Conservation (phyloP, 2,113 vertebrate genomes). For the Pteruthius melanotis region DNA sequence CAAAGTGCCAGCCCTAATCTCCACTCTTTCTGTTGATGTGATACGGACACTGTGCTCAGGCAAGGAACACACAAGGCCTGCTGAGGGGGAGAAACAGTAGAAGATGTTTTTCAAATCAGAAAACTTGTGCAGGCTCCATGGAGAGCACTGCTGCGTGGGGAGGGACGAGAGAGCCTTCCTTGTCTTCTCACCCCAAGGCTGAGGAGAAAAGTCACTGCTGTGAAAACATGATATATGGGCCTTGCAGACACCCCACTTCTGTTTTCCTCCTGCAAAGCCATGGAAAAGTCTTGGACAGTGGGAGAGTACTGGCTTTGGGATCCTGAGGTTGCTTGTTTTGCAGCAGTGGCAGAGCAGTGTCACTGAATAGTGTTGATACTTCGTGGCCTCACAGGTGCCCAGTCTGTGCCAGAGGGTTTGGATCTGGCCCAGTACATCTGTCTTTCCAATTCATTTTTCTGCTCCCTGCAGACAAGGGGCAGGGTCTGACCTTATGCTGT, state of each 20-base stretch:
- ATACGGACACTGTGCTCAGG: not conserved
- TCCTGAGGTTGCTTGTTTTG: not conserved
- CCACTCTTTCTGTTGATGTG: not conserved
- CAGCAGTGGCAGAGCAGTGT: not conserved
- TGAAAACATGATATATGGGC: not conserved
- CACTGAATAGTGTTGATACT: not conserved
- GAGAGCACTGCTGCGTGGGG: not conserved
- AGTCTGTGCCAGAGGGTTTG: not conserved
- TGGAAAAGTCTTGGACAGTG: not conserved
- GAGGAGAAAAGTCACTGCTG: not conserved
- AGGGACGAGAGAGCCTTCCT: not conserved
- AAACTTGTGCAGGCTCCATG: not conserved
- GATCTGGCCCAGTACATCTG: not conserved
- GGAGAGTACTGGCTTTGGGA: not conserved
- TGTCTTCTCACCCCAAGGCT: not conserved
- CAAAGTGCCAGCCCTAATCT: not conserved
- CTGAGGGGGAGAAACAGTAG: not conserved
- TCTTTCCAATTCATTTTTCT: not conserved
- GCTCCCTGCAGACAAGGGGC: not conserved
- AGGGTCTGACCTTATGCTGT: not conserved
- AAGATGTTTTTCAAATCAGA: not conserved
- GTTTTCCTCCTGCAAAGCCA: not conserved
- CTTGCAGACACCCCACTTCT: not conserved
- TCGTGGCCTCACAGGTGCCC: not conserved
- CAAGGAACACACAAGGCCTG: not conserved